Evolutionary conservation across 1,140 invertebrate species (phyloP), one percentile per base, ranked within the genome.

Genomic region (Apis cerana): DNA sequence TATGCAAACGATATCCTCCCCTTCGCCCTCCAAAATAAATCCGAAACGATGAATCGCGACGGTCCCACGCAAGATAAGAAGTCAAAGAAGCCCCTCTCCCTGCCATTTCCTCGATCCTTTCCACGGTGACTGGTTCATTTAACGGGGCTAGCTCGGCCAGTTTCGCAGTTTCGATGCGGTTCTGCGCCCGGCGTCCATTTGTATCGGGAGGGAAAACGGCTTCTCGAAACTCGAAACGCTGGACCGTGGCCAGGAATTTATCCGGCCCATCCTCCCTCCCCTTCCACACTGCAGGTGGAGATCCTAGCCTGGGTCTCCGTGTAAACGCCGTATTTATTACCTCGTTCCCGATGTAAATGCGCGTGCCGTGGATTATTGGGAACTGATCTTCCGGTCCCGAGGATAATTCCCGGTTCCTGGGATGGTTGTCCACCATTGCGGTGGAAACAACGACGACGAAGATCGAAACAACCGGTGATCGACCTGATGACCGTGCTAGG

Each of bases 191-290:
- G 84, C 86, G 86, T 89, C 83, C 86, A 90, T 92, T 92, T 91
- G 89, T 92, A 91, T 92, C 85, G 87, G 82, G 54, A 8, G 54
- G 15, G 75, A 86, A 85, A 89, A 88, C 85, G 87, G 88, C 83
- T 84, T 84, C 82, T 43, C 84, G 79, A 43, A 87, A 87, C 84
- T 86, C 81, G 87, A 83, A 87, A 87, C 84, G 86, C 87, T 92
- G 91, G 91, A 90, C 87, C 87, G 67, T 80, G 81, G 90, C 92
- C 92, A 93, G 89, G 84, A 91, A 91, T 89, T 87, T 86, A 92
- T 91, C 88, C 87, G 61, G 17, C 12, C 72, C 80, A 83, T 82
- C 61, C 80, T 78, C 78, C 71, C 65, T 58, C 59, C 50, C 21
- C 69, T 11, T 71, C 75, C 67, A 33, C 71, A 62, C 77, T 86